phyloP scores from a whole-genome alignment of 2,113 vertebrate species.

The Chaetura pelagica region DNA sequence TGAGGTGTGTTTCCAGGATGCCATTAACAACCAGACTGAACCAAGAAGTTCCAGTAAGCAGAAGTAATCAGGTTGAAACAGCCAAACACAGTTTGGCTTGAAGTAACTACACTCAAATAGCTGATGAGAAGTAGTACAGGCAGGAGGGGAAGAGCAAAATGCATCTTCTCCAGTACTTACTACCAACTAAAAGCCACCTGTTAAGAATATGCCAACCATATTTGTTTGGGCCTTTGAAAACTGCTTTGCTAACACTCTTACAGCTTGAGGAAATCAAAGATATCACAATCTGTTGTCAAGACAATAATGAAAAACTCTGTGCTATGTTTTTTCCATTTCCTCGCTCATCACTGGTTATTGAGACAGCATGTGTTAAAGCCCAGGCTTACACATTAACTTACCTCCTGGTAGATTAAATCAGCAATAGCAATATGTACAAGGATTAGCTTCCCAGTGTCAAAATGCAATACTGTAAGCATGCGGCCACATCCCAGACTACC shows the following conservation, averaged over 20 bases:
- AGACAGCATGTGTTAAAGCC: neutral
- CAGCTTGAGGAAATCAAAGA: conserved; percentile 11
- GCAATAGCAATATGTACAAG: neutral
- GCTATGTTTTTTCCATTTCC: neutral
- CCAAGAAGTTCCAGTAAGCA: neutral
- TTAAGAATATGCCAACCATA: neutral
- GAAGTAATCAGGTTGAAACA: neutral
- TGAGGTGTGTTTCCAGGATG: neutral
- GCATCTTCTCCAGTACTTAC: neutral
- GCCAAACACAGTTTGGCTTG: neutral
- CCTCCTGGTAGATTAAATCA: conserved; percentile 42
- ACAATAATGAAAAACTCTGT: neutral
- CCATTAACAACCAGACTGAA: neutral
- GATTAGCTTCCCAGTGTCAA: conserved; percentile 13
- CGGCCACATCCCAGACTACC: neutral
- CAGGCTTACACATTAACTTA: conserved; percentile 60
- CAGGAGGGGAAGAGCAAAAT: neutral
- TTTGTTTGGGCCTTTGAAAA: neutral
- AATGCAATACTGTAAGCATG: conserved; percentile 3
- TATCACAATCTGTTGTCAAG: neutral
- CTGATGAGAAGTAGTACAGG: neutral
- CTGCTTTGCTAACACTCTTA: neutral
- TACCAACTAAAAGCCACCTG: neutral
- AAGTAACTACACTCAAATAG: neutral
- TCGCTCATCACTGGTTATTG: neutral